Evolutionary conservation across 1,140 invertebrate species (phyloP).

Genomic region (Sycobia sp.): DNA sequence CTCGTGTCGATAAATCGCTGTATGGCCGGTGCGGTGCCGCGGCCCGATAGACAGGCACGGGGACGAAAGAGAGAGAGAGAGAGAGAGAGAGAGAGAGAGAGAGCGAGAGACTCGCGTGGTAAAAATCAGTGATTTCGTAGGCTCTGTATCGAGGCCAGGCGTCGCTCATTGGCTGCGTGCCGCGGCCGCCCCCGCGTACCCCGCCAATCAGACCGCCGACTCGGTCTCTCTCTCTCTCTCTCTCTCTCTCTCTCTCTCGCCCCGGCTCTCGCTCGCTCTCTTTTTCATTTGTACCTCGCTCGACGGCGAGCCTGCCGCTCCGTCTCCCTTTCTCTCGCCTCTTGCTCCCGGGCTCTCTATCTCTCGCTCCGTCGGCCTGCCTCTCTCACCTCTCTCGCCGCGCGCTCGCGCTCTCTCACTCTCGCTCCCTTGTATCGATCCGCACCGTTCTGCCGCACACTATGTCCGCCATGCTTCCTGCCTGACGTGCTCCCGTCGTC

Average conservation of each 20-base stretch:
- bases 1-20: slow-evolving; percentile 16
- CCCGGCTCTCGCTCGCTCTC: slow-evolving; percentile 24
- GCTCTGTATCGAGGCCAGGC: slow-evolving; percentile 55
- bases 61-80: neutral
- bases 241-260: too few relatives aligned
- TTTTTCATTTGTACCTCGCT: slow-evolving; percentile 18
- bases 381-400: slow-evolving; percentile 13
- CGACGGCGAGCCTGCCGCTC: neutral
- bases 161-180: slow-evolving; percentile 58
- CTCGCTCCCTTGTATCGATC: slow-evolving; percentile 33
- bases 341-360: slow-evolving; percentile 26
- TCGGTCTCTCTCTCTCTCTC: slow-evolving; percentile 20
- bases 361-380: slow-evolving; percentile 12
- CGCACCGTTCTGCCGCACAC: neutral
- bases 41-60: too few relatives aligned
- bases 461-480: slow-evolving; percentile 8
- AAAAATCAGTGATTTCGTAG: slow-evolving; percentile 62
- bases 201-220: slow-evolving; percentile 56
- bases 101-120: slow-evolving; percentile 16
- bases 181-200: slow-evolving; percentile 60
- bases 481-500: neutral
- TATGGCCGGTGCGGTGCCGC: too few relatives aligned
- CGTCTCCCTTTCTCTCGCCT: slow-evolving; percentile 12
- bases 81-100: neutral
- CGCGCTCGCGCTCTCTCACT: neutral